phyloP scores from a whole-genome alignment of 2,888 invertebrate species.

The Itoplectis maculator region DNA sequence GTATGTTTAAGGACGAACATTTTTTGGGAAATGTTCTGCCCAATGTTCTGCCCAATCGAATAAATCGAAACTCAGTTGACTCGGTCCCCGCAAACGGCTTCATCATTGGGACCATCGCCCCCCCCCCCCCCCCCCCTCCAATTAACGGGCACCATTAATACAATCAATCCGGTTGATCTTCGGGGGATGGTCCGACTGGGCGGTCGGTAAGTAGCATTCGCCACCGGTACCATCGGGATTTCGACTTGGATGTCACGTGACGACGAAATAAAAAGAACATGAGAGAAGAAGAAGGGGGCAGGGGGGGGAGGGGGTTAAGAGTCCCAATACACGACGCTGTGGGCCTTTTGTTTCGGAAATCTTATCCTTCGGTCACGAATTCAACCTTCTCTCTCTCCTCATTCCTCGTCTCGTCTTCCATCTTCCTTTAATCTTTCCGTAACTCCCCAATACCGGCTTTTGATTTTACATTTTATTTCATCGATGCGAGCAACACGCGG shows the following conservation, averaged over 20 bases:
- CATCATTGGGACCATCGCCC: conserved; percentile 67
- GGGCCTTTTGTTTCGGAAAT: conserved; percentile 61
- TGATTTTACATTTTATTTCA: conserved; percentile 68
- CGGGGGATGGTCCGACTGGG: conserved; percentile 44
- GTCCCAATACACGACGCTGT: conserved; percentile 49
- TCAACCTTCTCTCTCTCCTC: conserved; percentile 58
- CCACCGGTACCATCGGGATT: conserved; percentile 70
- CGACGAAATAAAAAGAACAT: conserved; percentile 54
- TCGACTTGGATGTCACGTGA: conserved; percentile 63
- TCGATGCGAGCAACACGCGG: conserved; percentile 45
- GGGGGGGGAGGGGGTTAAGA: conserved; percentile 36
- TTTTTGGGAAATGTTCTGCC: conserved; percentile 11
- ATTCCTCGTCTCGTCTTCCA: conserved; percentile 69
- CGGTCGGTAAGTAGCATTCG: conserved; percentile 45
- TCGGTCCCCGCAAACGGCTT: conserved; percentile 68
- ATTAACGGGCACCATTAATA: conserved; percentile 80
- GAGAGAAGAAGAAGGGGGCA: conserved; percentile 12
- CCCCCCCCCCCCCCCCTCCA: conserved; percentile 69
- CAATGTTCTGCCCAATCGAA: background rate
- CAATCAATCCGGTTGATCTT: conserved; percentile 76
- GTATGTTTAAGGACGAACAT: background rate
- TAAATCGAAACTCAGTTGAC: background rate
- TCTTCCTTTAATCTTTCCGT: conserved; percentile 79
- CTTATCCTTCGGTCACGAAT: conserved; percentile 53
- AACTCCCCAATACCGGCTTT: conserved; percentile 69